A percentile compares a stretch with the other conserved stretches of the same genome.
Evolutionary conservation across 2,888 invertebrate species (phyloP).

Genomic region (Andrena marginata): DNA sequence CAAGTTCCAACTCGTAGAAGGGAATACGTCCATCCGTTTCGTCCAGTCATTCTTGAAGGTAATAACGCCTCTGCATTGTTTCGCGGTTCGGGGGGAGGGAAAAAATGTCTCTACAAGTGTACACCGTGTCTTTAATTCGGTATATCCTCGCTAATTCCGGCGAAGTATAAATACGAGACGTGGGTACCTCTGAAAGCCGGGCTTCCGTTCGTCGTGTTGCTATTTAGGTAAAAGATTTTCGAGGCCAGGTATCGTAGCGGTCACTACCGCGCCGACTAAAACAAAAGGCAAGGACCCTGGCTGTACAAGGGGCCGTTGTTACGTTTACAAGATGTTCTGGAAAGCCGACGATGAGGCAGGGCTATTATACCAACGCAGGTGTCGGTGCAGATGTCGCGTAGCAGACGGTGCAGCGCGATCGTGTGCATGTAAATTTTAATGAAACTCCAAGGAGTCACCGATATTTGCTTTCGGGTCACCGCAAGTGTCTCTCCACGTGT

Average conservation of each 20-base stretch:
- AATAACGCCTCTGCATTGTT: not conserved
- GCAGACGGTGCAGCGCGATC: slow-evolving; percentile 59
- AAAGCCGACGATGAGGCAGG: slow-evolving; percentile 57
- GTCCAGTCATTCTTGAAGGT: not conserved
- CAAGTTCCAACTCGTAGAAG: not conserved
- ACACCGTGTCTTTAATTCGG: not conserved
- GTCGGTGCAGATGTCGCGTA: slow-evolving; percentile 76
- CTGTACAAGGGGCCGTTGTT: slow-evolving; percentile 26
- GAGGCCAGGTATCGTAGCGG: not conserved
- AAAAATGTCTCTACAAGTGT: too few species aligned
- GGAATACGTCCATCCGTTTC: not conserved
- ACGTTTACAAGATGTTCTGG: slow-evolving; percentile 68
- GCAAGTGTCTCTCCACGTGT: slow-evolving; percentile 25
- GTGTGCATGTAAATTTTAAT: slow-evolving; percentile 63
- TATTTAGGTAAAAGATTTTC: slow-evolving; percentile 29
- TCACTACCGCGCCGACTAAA: slow-evolving; percentile 14
- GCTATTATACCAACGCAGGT: slow-evolving; percentile 74
- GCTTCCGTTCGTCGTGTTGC: not conserved
- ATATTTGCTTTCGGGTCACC: slow-evolving; percentile 26
- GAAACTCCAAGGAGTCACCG: slow-evolving; percentile 25
- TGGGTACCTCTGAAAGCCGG: too few species aligned
- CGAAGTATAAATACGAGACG: not conserved
- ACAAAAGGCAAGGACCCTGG: slow-evolving; percentile 39
- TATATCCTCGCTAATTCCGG: not conserved
- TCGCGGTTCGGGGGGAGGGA: too few species aligned